Evolutionary conservation across 2,888 invertebrate species (phyloP), one percentile per base, ranked within the genome.

Genomic region (Anodontia alba): DNA sequence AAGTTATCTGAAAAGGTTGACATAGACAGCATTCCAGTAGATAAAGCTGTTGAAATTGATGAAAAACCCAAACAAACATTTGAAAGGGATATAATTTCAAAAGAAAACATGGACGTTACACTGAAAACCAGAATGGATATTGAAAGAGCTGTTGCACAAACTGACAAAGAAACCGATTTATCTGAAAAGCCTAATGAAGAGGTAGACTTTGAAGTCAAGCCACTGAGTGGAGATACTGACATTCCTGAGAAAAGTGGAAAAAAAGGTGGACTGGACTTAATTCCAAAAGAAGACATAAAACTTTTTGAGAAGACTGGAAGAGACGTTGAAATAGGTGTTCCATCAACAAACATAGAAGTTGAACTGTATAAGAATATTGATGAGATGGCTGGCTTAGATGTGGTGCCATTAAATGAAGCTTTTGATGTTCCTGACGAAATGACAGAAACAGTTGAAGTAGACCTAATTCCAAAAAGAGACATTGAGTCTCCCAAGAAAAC

Each of bases 351-450:
- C 10, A 26, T 7, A 54, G 10, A 54, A 20, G 5, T 87, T 42
- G 79, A 76, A 51, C 80, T 85, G 15, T 75, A 38, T 57, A 80
- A 85, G 68, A 81, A 82, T 17, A 73, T 68, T n/a, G 54, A 26
- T 68, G 72, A 84, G 77, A 46, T 23, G n/a, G 23, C 15, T 54
- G 54, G 23, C 12, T 8, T 38, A 38, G 38, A 38, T 38, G 12
- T 38, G 38, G 7, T 38, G 3, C 54, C 54, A 54, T 20, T 20
- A n/a, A n/a, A n/a, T n/a, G n/a, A n/a, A n/a, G 54, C 17, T 26
- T 5, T 54, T 54, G 8, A 54, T 8, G 15, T 54, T 54, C 23
- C 23, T 23, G 54, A 54, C 5, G 23, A 12, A n/a, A 3, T n/a
- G 23, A 54, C 2, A 8, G 26, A 54, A 26, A 26, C 10, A 26